Conservation (phyloP, 37 sponge, comb jelly and placozoan species). For the Ianthella basta region DNA sequence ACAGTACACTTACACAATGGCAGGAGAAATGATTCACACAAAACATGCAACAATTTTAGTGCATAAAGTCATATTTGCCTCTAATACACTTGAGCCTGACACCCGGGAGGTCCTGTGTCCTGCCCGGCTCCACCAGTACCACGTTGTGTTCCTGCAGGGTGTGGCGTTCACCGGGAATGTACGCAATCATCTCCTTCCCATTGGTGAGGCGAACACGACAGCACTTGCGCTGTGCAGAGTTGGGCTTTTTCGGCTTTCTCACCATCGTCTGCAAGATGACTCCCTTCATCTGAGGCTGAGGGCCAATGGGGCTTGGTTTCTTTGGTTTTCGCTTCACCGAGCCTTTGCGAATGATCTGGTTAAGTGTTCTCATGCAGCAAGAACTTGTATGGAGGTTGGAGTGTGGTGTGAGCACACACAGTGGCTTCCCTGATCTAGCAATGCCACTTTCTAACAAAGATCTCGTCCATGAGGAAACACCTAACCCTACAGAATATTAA, state of each 20-base stretch:
- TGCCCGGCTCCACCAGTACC: constrained; percentile 74
- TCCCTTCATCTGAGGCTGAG: constrained; percentile 58
- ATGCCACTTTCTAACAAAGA: too few species aligned
- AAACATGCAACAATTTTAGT: too few species aligned
- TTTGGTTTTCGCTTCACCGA: constrained; percentile 43
- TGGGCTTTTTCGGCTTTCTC: constrained; percentile 84
- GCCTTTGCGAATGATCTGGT: constrained; percentile 71
- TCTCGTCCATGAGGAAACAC: too few species aligned
- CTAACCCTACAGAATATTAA: too few species aligned
- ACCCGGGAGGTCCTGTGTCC: constrained; percentile 80
- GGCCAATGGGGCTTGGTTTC: constrained; percentile 31
- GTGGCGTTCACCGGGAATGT: constrained; percentile 76
- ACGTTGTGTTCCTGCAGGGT: constrained; percentile 85
- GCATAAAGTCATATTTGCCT: constrained; percentile 88
- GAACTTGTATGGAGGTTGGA: constrained; percentile 38
- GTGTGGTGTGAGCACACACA: too few species aligned
- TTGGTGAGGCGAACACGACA: constrained; percentile 77
- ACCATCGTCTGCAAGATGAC: constrained; percentile 63
- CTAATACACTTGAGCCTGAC: constrained; percentile 67
- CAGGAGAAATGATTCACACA: too few species aligned
- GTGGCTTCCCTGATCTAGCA: too few species aligned
- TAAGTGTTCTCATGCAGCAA: constrained; percentile 48
- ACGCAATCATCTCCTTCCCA: constrained; percentile 73
- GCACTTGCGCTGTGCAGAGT: constrained; percentile 87
- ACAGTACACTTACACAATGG: too few species aligned